Base-by-base conservation (phyloP, 2,113 vertebrate species). In the Dasyornis broadbenti region DNA sequence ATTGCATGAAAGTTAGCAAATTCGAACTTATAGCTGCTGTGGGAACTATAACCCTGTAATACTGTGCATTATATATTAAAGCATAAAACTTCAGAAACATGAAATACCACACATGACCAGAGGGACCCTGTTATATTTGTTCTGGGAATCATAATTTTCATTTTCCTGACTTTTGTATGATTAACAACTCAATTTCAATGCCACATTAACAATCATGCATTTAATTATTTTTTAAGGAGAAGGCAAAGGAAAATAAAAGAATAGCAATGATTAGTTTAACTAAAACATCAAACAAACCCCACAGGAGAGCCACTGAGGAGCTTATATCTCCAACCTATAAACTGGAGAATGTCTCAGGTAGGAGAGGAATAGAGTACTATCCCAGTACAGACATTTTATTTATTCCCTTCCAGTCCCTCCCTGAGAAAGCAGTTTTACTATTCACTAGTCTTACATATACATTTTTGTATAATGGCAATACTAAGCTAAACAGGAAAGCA, bases 151-250 rank as follows among this genome's bases (percentile, higher is more conserved):
- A 24, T 87, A 91, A 90, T 54, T 95, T 95, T 54, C 31, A 90
- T 96, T 92, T 91, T 87, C 50, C 37, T 87, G 81, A 90, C 93
- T 89, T 88, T 76, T 71, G 22, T 61, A 69, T 82, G 75, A 96
- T 95, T 91, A 95, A 91, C 66, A 95, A 73, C 75, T 93, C 57
- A 73, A 85, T 97, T 95, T 93, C 93, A 83, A 40, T 60, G 75
- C 54, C 71, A 70, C 59, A 80, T 82, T 95, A 92, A 94, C 61
- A 82, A 89, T 86, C 86, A 75, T 15, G 47, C 49, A 89, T 94
- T 95, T 94, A 95, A 95, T 92, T 94, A 31, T 56, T 86, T 84
- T 81, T 92, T 89, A 92, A 94, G 42, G 53, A 85, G 59, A 89
- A 85, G 42, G 79, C 23, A 87, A 92, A 92, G 57, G 28, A 92